Evolutionary conservation across 2,888 invertebrate genomes (phyloP).

Genomic region (Pollenia griseotomentosa): DNA sequence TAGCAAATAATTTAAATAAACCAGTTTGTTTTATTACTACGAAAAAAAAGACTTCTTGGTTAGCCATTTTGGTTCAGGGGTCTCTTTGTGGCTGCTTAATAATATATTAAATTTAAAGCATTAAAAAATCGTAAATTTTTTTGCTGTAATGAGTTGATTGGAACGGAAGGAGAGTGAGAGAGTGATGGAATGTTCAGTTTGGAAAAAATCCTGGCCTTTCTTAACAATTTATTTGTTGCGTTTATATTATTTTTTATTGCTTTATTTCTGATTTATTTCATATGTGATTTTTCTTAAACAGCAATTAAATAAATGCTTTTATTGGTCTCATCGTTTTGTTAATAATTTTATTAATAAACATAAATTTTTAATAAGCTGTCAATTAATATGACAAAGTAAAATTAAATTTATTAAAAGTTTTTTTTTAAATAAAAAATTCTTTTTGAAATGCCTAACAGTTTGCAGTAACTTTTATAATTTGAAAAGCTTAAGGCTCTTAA

Average conservation of each 20-base stretch:
- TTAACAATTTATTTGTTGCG: conserved; percentile 65
- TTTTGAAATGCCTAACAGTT: too few relatives aligned
- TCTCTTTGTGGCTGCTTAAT: neutral
- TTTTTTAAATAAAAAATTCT: too few relatives aligned
- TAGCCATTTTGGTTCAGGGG: neutral
- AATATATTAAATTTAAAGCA: neutral
- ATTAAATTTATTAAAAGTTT: too few relatives aligned
- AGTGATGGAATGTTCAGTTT: neutral
- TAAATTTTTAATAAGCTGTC: too few relatives aligned
- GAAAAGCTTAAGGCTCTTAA: too few relatives aligned
- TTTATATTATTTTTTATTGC: conserved; percentile 21
- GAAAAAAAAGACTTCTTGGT: neutral
- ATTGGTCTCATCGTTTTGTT: neutral
- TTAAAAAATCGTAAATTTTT: conserved; percentile 23
- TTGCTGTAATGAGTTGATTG: neutral
- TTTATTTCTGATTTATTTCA: conserved; percentile 10
- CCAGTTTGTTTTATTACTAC: conserved; percentile 17
- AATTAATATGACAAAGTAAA: too few relatives aligned
- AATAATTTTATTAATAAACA: too few relatives aligned
- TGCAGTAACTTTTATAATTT: too few relatives aligned
- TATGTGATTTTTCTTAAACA: conserved; percentile 2
- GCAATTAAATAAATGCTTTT: conserved; percentile 13
- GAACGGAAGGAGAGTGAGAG: neutral
- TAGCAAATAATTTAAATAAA: conserved; percentile 33
- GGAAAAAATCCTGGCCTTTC: conserved; percentile 62